Base-by-base conservation (phyloP, 2,888 invertebrate genomes). In the Apodemia hepburni region DNA sequence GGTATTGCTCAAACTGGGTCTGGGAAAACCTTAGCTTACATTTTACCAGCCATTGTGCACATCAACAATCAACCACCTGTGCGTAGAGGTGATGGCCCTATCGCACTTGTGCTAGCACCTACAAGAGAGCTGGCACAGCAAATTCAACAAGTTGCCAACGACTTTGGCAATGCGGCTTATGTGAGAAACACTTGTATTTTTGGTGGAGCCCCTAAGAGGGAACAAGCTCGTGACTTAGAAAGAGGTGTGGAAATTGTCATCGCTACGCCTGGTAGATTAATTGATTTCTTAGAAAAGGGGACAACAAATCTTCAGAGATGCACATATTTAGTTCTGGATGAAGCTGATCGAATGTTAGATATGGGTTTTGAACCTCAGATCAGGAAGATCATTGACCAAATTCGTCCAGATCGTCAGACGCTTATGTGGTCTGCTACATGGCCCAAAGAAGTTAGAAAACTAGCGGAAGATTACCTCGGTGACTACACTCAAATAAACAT, bases 371-470 rank as follows among this genome's bases (percentile, higher is more conserved):
- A 98, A 83, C 98, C 98, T 4, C 98, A 98, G 85, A 98, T 98
- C 71, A 93, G 98, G 62, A 98, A 98, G 86, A 97, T 98, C 74
- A 94, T 98, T 72, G 96, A 97, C 77, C 98, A 98, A 85, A 97
- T 98, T 73, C 93, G 98, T 70, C 98, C 98, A 17, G 98, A 98
- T 79, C 93, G 99, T 75, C 99, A 99, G 85, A 98, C 98, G 15
- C 92, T 99, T 57, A 99, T 99, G 99, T 99, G 98, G 97, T 98
- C 98, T 69, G 99, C 99, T 0, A 99, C 99, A n/a, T 99, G 99
- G 99, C 99, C 99, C 0, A 98, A 97, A 78, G 99, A 99, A 92
- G 98, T 99, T 2, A 93, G 96, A 69, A 95, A 95, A 73, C 88
- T 99, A 68, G 99, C 99, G 22, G 96, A 97, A 75, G 98, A 99